phyloP scores from a whole-genome alignment of 2,888 invertebrate genomes.

The Stenodema calcarata region DNA sequence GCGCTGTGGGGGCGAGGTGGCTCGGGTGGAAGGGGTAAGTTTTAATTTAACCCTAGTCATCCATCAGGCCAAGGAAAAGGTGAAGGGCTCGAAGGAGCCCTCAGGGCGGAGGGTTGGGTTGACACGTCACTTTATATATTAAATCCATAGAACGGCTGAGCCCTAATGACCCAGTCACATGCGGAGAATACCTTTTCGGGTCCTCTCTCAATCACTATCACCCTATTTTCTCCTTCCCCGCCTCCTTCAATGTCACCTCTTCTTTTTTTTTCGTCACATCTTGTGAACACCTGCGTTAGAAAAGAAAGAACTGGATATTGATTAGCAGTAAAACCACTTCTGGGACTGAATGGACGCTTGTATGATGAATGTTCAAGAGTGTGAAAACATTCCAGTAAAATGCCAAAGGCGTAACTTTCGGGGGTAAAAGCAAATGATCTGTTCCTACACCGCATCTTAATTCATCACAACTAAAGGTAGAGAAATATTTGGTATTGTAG shows the following conservation, averaged over 20 bases:
- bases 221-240: background rate
- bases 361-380: no score
- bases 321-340: no score
- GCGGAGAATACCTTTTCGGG: background rate
- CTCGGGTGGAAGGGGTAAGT: constrained; percentile 8
- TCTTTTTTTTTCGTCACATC: background rate
- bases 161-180: constrained; percentile 17
- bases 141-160: background rate
- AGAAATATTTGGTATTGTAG: no score
- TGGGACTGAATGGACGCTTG: no score
- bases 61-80: constrained; percentile 37
- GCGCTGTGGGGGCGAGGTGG: background rate
- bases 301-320: background rate
- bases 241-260: background rate
- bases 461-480: no score
- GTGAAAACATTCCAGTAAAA: no score
- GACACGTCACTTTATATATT: constrained; percentile 16
- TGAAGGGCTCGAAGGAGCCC: constrained; percentile 1
- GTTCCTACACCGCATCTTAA: no score
- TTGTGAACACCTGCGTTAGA: background rate
- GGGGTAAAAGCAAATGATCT: no score
- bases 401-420: no score
- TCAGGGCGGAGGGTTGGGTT: background rate
- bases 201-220: constrained; percentile 2
- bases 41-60: constrained; percentile 44